Percentiles rank a stretch among this genome's conserved stretches.
These are phyloP conservation scores for Choreutis nemorana DNA, from an alignment of 2,888 invertebrate species.

Conservation along the genomic window DNA sequence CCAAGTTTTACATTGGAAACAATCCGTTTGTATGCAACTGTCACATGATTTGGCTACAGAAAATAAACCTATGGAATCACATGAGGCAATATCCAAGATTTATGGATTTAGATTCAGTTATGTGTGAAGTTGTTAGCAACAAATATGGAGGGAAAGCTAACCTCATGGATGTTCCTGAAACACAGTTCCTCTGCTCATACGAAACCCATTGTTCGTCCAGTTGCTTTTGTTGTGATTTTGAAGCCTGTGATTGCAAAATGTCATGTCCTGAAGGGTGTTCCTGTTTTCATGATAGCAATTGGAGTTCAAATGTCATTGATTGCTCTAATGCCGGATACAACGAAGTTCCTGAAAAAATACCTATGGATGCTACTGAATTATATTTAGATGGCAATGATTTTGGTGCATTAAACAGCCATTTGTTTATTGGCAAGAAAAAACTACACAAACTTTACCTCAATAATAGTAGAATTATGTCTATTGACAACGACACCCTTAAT, in stretches of 20 bases:
- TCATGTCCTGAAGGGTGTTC: slow-evolving; percentile 85
- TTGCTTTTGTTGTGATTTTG: slow-evolving; percentile 89
- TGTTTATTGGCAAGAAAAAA: slow-evolving; percentile 86
- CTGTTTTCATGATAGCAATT: slow-evolving; percentile 85
- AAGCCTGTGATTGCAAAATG: slow-evolving; percentile 90
- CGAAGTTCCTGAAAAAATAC: slow-evolving; percentile 78
- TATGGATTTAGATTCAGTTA: slow-evolving; percentile 78
- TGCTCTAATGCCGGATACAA: slow-evolving; percentile 79
- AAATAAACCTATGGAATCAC: slow-evolving; percentile 78
- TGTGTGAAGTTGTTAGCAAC: slow-evolving; percentile 76
- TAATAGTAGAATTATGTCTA: slow-evolving; percentile 74
- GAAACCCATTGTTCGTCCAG: slow-evolving; percentile 83
- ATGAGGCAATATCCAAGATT: slow-evolving; percentile 79
- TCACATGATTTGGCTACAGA: slow-evolving; percentile 85
- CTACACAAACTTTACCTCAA: slow-evolving; percentile 79
- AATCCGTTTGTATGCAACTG: slow-evolving; percentile 90
- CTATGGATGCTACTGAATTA: slow-evolving; percentile 89
- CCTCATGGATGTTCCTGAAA: slow-evolving; percentile 72
- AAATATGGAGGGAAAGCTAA: slow-evolving; percentile 71
- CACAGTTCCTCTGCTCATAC: slow-evolving; percentile 83
- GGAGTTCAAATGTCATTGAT: slow-evolving; percentile 84
- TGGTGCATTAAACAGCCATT: slow-evolving; percentile 76
- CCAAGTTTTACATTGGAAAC: slow-evolving; percentile 80
- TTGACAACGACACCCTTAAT: slow-evolving; percentile 82
- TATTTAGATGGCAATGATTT: slow-evolving; percentile 85